A percentile compares a stretch with the other conserved stretches of the same genome.
Evolutionary conservation across 2,888 invertebrate species (phyloP).

Genomic region (Amblyjoppa proteus): DNA sequence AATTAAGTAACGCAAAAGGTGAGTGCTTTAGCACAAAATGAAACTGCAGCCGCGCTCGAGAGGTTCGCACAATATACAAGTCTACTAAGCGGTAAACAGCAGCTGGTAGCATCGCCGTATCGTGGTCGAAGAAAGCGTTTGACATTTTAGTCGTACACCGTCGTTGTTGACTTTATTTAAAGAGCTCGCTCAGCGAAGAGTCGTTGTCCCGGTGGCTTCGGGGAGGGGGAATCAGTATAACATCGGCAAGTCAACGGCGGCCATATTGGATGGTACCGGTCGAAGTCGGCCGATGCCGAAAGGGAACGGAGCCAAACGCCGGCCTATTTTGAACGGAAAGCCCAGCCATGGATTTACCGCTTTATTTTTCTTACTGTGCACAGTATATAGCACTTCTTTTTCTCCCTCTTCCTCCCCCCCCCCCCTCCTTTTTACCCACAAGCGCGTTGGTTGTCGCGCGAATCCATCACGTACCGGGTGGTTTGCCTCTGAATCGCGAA

Average conservation of each 20-base stretch:
- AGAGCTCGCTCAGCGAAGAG: conserved; percentile 39
- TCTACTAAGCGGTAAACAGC: too few species aligned
- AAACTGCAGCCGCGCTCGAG: too few species aligned
- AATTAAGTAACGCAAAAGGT: too few species aligned
- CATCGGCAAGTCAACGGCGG: conserved; percentile 37
- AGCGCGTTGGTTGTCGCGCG: not conserved
- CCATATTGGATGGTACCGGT: conserved; percentile 59
- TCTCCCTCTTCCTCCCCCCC: not conserved
- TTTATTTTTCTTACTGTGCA: conserved; percentile 52
- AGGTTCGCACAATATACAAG: too few species aligned
- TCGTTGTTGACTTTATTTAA: conserved; percentile 49
- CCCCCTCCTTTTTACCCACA: too few species aligned
- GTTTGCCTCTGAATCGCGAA: conserved; percentile 37
- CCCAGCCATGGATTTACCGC: conserved; percentile 57
- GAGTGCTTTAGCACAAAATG: too few species aligned
- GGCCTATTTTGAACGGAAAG: conserved; percentile 63
- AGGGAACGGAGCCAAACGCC: conserved; percentile 13
- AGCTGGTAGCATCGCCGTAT: not conserved
- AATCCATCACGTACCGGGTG: conserved; percentile 52
- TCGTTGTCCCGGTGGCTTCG: conserved; percentile 57
- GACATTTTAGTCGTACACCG: conserved; percentile 31
- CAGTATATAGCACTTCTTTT: conserved; percentile 1
- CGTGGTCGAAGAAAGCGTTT: conserved; percentile 28
- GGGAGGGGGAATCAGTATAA: not conserved
- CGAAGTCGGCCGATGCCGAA: conserved; percentile 55